These are phyloP conservation scores for Diarsia dahlii DNA, from an alignment of 2,888 invertebrate species.

Conservation along the genomic window DNA sequence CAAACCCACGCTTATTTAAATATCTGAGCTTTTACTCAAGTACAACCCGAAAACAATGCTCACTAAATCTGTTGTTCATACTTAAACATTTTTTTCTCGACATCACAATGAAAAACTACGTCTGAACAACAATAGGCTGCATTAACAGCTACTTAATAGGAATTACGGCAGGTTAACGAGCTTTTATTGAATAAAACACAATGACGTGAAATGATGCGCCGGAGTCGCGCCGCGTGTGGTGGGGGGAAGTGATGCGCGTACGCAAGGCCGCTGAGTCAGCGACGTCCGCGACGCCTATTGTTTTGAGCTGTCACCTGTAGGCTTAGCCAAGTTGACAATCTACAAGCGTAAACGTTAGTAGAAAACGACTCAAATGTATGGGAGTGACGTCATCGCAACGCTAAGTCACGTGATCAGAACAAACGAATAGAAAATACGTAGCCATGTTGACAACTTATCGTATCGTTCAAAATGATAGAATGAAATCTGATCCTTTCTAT, in stretches of 20 bases:
- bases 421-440: no score
- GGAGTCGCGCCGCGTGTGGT: slow-evolving; percentile 31
- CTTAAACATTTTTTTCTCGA: slow-evolving; percentile 18
- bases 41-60: slow-evolving; percentile 31
- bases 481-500: no score
- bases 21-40: neutral
- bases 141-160: slow-evolving; percentile 68
- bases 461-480: no score
- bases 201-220: slow-evolving; percentile 68
- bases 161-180: slow-evolving; percentile 66
- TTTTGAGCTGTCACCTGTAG: slow-evolving; percentile 60
- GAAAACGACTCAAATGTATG: no score
- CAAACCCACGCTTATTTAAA: neutral
- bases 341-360: no score
- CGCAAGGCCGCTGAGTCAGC: slow-evolving; percentile 71
- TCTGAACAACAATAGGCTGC: slow-evolving; percentile 60
- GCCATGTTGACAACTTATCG: no score
- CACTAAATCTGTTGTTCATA: slow-evolving; percentile 39
- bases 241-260: slow-evolving; percentile 28
- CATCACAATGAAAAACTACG: slow-evolving; percentile 39
- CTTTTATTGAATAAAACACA: slow-evolving; percentile 68
- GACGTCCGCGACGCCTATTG: slow-evolving; percentile 60
- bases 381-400: no score
- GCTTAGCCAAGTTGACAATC: no score
- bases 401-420: no score